Percentiles rank a stretch among this genome's conserved stretches.
phyloP scores from a whole-genome alignment of 2,888 invertebrate genomes.

The Sthenelais limicola region DNA sequence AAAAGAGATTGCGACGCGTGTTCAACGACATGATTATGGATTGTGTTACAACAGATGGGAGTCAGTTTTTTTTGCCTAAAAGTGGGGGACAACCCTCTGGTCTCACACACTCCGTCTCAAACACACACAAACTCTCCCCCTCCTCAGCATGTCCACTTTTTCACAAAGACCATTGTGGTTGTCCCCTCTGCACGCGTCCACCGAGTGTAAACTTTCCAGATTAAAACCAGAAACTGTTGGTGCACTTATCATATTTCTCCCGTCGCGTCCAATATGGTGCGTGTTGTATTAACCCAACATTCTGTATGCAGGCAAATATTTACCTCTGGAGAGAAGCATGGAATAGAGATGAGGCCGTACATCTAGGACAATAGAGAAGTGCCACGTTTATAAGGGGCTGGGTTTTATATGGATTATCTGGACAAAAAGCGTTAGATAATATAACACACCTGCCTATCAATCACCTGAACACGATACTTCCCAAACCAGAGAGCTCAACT shows the following conservation, averaged over 20 bases:
- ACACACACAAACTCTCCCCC: too few relatives aligned
- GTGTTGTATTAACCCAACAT: constrained; percentile 10
- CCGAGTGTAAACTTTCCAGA: constrained; percentile 26
- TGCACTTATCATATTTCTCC: not conserved
- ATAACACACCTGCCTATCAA: too few relatives aligned
- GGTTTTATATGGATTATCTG: too few relatives aligned
- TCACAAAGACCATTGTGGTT: not conserved
- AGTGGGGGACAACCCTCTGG: too few relatives aligned
- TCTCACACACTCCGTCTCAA: too few relatives aligned
- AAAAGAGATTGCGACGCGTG: not conserved
- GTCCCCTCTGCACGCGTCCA: not conserved
- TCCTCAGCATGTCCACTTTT: not conserved
- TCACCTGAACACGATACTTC: too few relatives aligned
- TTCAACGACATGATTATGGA: constrained; percentile 25
- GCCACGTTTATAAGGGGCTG: too few relatives aligned
- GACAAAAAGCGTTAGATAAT: too few relatives aligned
- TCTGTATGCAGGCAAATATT: constrained; percentile 21
- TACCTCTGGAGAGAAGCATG: constrained; percentile 9
- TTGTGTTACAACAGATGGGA: constrained; percentile 26
- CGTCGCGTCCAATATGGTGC: constrained; percentile 7
- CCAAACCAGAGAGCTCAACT: too few relatives aligned
- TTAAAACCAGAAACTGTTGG: constrained; percentile 17
- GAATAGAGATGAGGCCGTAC: constrained; percentile 25
- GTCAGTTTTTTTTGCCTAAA: not conserved
- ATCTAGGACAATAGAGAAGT: too few relatives aligned